Conservation (phyloP, 1,140 invertebrate species). For the Scylla paramamosain region DNA sequence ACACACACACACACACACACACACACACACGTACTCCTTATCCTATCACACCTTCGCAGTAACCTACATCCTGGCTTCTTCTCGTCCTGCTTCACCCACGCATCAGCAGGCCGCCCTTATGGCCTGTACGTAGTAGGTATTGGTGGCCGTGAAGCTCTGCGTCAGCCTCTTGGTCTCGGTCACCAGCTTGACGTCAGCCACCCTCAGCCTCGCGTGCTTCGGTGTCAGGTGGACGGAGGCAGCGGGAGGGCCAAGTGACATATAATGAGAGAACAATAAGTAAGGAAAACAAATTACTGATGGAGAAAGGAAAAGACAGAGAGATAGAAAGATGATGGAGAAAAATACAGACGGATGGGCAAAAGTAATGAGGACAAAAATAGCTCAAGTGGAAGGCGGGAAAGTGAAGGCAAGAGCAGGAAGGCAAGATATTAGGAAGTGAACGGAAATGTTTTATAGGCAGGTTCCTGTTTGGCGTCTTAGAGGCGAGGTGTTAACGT, state of each 20-base stretch:
- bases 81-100: neutral
- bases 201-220: neutral
- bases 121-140: constrained; percentile 27
- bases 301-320: neutral
- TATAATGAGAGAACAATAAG: neutral
- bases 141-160: constrained; percentile 36
- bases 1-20: constrained; percentile 16
- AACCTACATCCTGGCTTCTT: neutral
- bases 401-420: no score
- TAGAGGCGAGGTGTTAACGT: no score
- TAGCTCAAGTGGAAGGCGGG: no score
- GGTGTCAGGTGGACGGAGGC: neutral
- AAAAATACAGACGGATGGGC: no score
- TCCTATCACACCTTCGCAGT: neutral
- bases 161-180: neutral
- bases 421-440: no score
- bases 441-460: no score
- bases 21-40: neutral
- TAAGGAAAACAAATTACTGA: neutral
- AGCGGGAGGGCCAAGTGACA: neutral
- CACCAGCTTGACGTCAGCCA: neutral
- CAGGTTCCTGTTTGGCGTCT: no score
- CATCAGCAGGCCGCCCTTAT: constrained; percentile 37
- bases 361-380: neutral
- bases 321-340: neutral